Percentiles rank a stretch among this genome's conserved stretches.
Evolutionary conservation across 23 tunicate genomes (phyloP).

Genomic region (Halocynthia roretzi): DNA sequence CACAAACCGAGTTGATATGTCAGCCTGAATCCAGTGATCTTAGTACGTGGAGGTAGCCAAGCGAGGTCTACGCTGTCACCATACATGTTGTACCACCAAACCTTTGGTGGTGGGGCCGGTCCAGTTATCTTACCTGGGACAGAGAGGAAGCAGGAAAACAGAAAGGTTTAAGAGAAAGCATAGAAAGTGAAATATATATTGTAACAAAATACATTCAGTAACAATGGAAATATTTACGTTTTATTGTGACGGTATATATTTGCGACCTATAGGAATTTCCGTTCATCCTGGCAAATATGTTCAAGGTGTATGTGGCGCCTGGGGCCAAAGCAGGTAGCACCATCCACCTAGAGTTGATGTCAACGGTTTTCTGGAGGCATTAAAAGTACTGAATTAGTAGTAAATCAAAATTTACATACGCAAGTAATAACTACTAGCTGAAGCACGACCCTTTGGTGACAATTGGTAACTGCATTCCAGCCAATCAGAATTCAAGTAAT

Average conservation of each 20-base stretch:
- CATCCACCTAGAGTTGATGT: constrained; percentile 1
- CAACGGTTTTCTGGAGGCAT: not conserved
- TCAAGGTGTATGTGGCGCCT: constrained; percentile 8
- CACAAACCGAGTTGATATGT: constrained; percentile 12
- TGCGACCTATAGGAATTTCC: not conserved
- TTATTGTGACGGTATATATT: constrained; percentile 23
- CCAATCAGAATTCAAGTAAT: too few relatives aligned
- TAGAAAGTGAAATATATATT: not conserved
- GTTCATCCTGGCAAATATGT: constrained; percentile 16
- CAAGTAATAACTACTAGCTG: too few relatives aligned
- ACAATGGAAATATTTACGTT: not conserved
- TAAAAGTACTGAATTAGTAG: too few relatives aligned
- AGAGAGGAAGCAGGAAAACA: not conserved
- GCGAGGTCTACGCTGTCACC: constrained; percentile 16
- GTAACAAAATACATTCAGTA: too few relatives aligned
- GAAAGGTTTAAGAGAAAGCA: not conserved
- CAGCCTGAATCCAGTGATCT: constrained; percentile 14
- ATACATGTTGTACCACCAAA: constrained; percentile 26
- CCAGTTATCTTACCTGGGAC: constrained; percentile 23
- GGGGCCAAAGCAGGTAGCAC: constrained; percentile 16
- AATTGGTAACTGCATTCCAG: too few relatives aligned
- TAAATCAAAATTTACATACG: too few relatives aligned
- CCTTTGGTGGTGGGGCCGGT: constrained; percentile 15
- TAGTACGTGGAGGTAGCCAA: constrained; percentile 6
- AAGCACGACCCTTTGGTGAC: too few relatives aligned